Evolutionary conservation across 2,797 vertebrate species (phyloP).

Genomic region (Neosilurus mollespiculum): DNA sequence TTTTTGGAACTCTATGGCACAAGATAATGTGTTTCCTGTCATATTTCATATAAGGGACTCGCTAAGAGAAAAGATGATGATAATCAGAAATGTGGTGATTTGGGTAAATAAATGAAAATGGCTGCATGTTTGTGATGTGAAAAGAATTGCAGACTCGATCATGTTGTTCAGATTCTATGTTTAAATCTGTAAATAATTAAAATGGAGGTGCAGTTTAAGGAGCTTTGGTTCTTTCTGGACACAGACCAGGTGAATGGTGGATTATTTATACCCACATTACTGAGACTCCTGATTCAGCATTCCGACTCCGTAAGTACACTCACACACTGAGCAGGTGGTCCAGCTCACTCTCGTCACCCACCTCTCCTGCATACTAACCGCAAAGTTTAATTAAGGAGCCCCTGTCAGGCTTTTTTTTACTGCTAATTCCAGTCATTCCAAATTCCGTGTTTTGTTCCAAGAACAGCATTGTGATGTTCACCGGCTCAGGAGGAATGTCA

Average conservation of each 20-base stretch:
- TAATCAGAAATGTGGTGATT: background rate
- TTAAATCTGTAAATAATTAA: background rate
- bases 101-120: background rate
- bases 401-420: constrained; percentile 25
- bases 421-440: constrained; percentile 42
- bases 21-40: too few relatives aligned
- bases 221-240: background rate
- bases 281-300: constrained; percentile 59
- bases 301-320: constrained; percentile 17
- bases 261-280: constrained; percentile 41
- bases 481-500: background rate
- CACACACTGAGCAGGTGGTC: constrained; percentile 43
- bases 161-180: background rate
- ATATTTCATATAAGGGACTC: too few relatives aligned
- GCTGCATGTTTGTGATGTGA: background rate
- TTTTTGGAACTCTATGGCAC: too few relatives aligned
- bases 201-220: background rate
- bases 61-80: background rate
- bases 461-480: constrained; percentile 6
- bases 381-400: constrained; percentile 26
- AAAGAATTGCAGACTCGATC: background rate
- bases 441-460: constrained; percentile 29
- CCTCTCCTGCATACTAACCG: constrained; percentile 35
- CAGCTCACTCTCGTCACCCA: constrained; percentile 4
- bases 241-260: constrained; percentile 6